A percentile compares a stretch with the other conserved stretches of the same genome.
These are phyloP conservation scores for Streptopelia turtur DNA, from an alignment of 2,797 vertebrate genomes.

Conservation along the genomic window DNA sequence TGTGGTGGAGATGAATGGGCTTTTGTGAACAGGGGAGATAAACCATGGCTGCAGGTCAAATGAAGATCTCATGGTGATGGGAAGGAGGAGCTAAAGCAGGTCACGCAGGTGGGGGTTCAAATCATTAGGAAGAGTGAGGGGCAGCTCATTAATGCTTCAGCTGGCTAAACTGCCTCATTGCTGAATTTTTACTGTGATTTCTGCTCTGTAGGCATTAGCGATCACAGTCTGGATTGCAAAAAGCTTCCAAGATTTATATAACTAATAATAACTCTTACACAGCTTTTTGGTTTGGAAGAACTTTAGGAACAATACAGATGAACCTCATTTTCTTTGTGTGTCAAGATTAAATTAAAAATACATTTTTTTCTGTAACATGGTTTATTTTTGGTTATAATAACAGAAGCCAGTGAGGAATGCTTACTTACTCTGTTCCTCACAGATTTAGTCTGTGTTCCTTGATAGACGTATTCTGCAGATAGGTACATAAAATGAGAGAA, in stretches of 20 bases:
- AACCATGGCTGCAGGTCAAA: neutral
- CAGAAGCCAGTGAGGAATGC: neutral
- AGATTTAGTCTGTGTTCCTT: neutral
- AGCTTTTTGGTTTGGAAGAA: neutral
- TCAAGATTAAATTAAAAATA: constrained; percentile 26
- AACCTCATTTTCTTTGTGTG: constrained; percentile 28
- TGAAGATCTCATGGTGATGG: neutral
- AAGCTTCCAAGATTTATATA: neutral
- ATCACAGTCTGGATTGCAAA: neutral
- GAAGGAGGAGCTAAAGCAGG: neutral
- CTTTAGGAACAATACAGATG: neutral
- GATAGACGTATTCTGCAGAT: neutral
- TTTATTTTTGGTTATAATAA: constrained; percentile 5
- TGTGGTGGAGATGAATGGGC: neutral
- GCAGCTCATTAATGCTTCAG: neutral
- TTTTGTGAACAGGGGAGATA: neutral
- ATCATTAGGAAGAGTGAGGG: neutral
- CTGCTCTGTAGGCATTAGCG: neutral
- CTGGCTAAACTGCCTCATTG: neutral
- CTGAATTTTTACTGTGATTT: neutral
- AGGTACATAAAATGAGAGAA: neutral
- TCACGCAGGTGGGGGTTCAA: neutral
- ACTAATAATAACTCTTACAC: constrained; percentile 23
- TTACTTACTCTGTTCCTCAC: neutral
- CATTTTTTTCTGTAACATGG: constrained; percentile 6